Conservation (phyloP, 2,888 invertebrate genomes). For the Pocota personata region DNA sequence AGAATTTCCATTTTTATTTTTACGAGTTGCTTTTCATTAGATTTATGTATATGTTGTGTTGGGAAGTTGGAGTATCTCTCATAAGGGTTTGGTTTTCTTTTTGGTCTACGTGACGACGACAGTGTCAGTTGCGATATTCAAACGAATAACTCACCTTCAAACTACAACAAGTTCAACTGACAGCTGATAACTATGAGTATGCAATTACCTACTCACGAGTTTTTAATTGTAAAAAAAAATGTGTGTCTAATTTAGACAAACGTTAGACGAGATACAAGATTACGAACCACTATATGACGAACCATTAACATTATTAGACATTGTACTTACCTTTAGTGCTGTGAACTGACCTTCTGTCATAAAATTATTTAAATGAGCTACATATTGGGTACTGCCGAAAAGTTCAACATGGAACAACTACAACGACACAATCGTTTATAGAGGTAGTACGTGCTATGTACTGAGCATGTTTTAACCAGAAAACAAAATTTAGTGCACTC, state of each 20-base stretch:
- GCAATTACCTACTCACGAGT: not conserved
- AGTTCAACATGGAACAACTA: not conserved
- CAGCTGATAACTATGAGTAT: not conserved
- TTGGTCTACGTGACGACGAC: constrained; percentile 53
- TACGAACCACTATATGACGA: not conserved
- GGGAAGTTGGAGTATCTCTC: not conserved
- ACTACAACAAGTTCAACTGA: not conserved
- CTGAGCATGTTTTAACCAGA: not conserved
- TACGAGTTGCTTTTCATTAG: not conserved
- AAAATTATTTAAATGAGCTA: constrained; percentile 23
- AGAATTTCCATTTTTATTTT: constrained; percentile 30
- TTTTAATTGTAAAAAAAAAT: not conserved
- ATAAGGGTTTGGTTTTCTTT: constrained; percentile 4
- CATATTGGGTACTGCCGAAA: not conserved
- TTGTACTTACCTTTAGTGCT: not conserved
- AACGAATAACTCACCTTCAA: constrained; percentile 21
- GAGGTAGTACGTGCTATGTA: constrained; percentile 21
- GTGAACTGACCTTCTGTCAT: constrained; percentile 27
- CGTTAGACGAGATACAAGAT: not conserved
- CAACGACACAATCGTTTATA: not conserved
- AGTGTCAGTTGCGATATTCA: constrained; percentile 32
- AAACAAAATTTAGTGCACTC: constrained; percentile 1
- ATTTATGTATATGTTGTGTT: not conserved
- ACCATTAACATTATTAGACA: constrained; percentile 27
- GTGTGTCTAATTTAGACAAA: not conserved